Percentiles rank a stretch among this genome's conserved stretches.
phyloP scores from a whole-genome alignment of 2,113 vertebrate genomes.

The Acanthisitta chloris region DNA sequence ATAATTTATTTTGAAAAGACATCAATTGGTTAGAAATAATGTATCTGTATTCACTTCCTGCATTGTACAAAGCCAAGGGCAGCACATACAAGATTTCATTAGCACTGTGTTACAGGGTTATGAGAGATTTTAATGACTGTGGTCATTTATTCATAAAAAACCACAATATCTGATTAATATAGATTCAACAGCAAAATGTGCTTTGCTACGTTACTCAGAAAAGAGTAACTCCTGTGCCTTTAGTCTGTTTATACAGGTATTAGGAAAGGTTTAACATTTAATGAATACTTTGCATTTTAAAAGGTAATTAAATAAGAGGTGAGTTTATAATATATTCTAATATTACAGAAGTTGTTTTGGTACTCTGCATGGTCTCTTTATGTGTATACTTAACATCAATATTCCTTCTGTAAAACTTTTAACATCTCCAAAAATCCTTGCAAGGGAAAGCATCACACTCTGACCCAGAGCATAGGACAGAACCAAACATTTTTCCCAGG shows the following conservation, averaged over 20 bases:
- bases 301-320: slow-evolving; percentile 19
- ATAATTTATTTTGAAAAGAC: slow-evolving; percentile 70
- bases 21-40: slow-evolving; percentile 53
- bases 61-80: slow-evolving; percentile 29
- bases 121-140: slow-evolving; percentile 52
- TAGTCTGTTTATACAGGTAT: slow-evolving; percentile 9
- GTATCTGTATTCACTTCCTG: slow-evolving; percentile 47
- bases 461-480: not conserved
- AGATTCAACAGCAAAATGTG: not conserved
- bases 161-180: slow-evolving; percentile 42
- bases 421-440: not conserved
- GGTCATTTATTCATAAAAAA: slow-evolving; percentile 53
- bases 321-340: not conserved
- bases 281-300: slow-evolving; percentile 45
- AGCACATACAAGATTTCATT: slow-evolving; percentile 45
- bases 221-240: not conserved
- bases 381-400: not conserved
- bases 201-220: slow-evolving; percentile 1
- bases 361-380: not conserved
- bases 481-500: not conserved
- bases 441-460: not conserved
- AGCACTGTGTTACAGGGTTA: slow-evolving; percentile 27
- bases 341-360: not conserved
- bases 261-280: slow-evolving; percentile 24
- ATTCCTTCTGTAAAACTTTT: not conserved